Evolutionary conservation across 2,113 vertebrate species (phyloP).

Genomic region (Mungos mungo): DNA sequence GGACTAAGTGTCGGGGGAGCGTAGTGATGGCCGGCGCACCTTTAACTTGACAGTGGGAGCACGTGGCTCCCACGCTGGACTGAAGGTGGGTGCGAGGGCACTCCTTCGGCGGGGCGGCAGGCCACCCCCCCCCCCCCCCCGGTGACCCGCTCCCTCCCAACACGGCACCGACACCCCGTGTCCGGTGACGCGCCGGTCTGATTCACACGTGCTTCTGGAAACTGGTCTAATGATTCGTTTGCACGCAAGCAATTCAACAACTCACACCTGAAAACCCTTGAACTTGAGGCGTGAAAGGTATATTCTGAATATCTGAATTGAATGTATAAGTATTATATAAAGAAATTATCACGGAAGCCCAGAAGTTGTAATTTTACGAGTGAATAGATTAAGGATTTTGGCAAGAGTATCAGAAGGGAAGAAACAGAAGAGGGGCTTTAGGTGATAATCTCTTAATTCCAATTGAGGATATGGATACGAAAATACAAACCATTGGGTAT

Average conservation of each 20-base stretch:
- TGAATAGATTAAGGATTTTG: not conserved
- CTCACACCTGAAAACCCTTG: not conserved
- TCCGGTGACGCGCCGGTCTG: not conserved
- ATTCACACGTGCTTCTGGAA: not conserved
- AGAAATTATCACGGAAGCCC: not conserved
- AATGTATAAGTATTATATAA: not conserved
- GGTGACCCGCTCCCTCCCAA: not conserved
- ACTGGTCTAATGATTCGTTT: not conserved
- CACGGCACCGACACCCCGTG: not conserved
- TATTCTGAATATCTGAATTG: not conserved
- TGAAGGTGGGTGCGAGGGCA: fast-evolving
- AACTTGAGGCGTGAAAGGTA: not conserved
- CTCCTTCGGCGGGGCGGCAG: no score
- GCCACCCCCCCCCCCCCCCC: not conserved
- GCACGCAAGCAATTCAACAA: not conserved
- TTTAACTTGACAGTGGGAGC: not conserved
- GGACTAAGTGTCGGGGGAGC: no score
- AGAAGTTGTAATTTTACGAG: not conserved
- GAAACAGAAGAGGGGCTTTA: not conserved
- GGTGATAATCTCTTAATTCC: not conserved
- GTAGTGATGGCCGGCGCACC: not conserved
- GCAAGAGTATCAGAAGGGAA: not conserved
- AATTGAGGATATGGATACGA: not conserved
- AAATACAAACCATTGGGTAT: not conserved
- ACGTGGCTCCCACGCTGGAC: not conserved